Evolutionary conservation across 2,888 invertebrate genomes (phyloP), one percentile per base, ranked within the genome.

Genomic region (Thysanoteuthis rhombus): DNA sequence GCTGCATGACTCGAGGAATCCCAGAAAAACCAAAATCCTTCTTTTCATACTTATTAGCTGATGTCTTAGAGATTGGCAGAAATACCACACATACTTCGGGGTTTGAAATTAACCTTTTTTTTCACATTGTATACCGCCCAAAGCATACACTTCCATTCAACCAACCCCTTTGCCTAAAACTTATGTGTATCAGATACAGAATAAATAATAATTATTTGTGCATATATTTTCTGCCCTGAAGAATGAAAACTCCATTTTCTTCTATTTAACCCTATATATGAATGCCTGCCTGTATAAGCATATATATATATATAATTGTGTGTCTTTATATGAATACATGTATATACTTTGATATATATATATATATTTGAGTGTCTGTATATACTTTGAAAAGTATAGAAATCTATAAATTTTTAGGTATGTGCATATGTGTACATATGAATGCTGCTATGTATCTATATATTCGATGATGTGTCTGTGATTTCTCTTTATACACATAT

Each of bases 11-110:
- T 75, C 75, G n/a, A n/a, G 75, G 75, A 75, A 75, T 75, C 75
- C n/a, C n/a, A n/a, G 75, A 75, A 75, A 75, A n/a, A n/a, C 75
- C 75, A n/a, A 75, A 75, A 75, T 75, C 75, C 75, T 75, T 75
- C 75, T 75, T 75, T 75, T 75, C 75, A 75, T 75, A 75, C 75
- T 75, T 75, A 75, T 75, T 75, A 75, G 75, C 75, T 75, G 75
- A 75, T 75, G 75, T 75, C 75, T 75, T 75, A 75, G 75, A 75
- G n/a, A 75, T 75, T 75, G 75, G 75, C n/a, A 75, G 75, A 75
- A 75, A 75, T 75, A 75, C 75, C 75, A 75, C n/a, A 75, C 75
- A 75, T 75, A 75, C 75, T 75, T 75, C n/a, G 75, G 75, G 75
- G 75, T 75, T 75, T 75, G 75, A 75, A 75, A 75, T 75, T 75